These are phyloP conservation scores for Thunnus maccoyii DNA, from an alignment of 2,113 vertebrate species.

Conservation along the genomic window DNA sequence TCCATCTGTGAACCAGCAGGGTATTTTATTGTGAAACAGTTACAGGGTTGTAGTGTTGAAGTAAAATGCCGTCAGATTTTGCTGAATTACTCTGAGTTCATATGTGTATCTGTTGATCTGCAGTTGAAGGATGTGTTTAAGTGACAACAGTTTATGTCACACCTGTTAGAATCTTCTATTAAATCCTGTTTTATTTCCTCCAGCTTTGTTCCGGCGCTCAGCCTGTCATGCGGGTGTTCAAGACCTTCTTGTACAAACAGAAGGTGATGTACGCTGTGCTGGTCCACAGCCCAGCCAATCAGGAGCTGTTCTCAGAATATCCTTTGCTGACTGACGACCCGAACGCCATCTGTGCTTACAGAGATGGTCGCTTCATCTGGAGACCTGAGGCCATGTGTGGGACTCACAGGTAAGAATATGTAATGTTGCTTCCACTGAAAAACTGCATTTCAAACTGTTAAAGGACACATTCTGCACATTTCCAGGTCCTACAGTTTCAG, in stretches of 20 bases:
- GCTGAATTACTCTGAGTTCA: no score
- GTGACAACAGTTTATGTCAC: no score
- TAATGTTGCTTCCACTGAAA: no score
- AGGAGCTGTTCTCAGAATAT: not conserved
- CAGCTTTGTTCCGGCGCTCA: slow-evolving; percentile 15
- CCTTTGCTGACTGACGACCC: slow-evolving; percentile 36
- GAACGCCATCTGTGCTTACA: slow-evolving; percentile 41
- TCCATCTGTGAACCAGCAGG: slow-evolving; percentile 4
- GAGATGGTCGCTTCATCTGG: slow-evolving; percentile 42
- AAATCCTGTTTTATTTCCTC: not conserved
- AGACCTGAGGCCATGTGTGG: slow-evolving; percentile 61
- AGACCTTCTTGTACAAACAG: slow-evolving; percentile 43
- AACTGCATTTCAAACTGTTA: no score
- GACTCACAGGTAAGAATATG: slow-evolving; percentile 24
- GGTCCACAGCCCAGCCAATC: slow-evolving; percentile 39
- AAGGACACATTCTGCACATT: no score
- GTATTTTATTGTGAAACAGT: not conserved
- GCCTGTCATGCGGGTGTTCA: slow-evolving; percentile 18
- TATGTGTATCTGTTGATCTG: no score
- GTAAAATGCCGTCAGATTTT: no score
- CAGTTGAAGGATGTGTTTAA: no score
- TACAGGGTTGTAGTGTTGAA: no score
- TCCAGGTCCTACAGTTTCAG: no score
- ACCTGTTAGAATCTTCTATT: no score
- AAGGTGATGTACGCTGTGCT: slow-evolving; percentile 48